phyloP scores from a whole-genome alignment of 2,888 invertebrate species.

The Diaphora mendica region DNA sequence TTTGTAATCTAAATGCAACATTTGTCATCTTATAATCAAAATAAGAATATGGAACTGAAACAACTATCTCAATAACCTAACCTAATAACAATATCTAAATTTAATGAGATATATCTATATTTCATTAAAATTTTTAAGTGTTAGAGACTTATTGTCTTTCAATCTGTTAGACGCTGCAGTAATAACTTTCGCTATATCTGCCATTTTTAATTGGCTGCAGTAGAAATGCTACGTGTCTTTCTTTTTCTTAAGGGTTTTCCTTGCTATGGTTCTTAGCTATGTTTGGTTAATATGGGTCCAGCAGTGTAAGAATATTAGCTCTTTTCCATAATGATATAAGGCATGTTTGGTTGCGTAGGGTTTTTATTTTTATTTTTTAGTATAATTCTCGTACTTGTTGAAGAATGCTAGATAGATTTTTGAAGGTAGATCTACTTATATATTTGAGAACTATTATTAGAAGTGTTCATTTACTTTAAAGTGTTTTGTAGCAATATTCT shows the following conservation, averaged over 20 bases:
- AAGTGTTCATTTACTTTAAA: background rate
- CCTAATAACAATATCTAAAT: background rate
- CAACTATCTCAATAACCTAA: background rate
- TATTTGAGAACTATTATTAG: background rate
- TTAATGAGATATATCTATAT: too few species aligned
- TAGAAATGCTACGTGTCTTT: background rate
- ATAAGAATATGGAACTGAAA: background rate
- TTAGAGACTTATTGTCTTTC: background rate
- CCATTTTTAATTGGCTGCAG: background rate
- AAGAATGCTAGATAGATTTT: too few species aligned
- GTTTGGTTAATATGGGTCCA: too few species aligned
- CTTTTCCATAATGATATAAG: too few species aligned
- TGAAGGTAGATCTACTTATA: background rate
- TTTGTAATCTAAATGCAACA: background rate
- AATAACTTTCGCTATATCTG: background rate
- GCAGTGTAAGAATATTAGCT: too few species aligned
- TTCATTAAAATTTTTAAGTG: background rate
- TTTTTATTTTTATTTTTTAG: too few species aligned
- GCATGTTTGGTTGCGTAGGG: too few species aligned
- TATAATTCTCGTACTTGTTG: too few species aligned
- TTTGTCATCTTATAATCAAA: background rate
- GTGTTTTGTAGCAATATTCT: background rate
- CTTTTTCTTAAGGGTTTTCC: background rate
- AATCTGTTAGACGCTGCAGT: background rate
- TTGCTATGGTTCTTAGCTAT: too few species aligned